Conservation (phyloP, 37 sponge, comb jelly and placozoan species). For the Cliona cf. orientalis region DNA sequence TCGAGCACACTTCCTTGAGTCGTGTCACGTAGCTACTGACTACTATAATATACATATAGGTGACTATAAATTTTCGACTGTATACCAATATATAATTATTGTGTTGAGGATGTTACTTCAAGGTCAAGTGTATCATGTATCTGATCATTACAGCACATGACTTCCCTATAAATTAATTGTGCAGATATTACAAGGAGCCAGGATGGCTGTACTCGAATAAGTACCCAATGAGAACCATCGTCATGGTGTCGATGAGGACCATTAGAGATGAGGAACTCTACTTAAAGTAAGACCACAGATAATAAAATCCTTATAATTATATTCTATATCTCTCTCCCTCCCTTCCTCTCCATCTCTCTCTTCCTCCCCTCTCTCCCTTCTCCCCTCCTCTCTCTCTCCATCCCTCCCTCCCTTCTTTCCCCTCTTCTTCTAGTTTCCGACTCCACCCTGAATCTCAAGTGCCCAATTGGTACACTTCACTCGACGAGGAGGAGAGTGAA, state of each 20-base stretch:
- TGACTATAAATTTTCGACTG: too few species aligned
- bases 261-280: slow-evolving; percentile 60
- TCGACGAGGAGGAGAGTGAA: slow-evolving; percentile 25
- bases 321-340: not conserved
- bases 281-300: slow-evolving; percentile 46
- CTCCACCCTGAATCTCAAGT: slow-evolving; percentile 55
- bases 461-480: slow-evolving; percentile 37
- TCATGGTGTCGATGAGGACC: slow-evolving; percentile 48
- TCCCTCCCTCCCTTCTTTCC: too few species aligned
- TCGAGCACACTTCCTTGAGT: too few species aligned
- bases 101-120: too few species aligned
- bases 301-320: not conserved
- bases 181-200: slow-evolving; percentile 43
- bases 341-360: too few species aligned
- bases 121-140: not conserved
- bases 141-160: not conserved
- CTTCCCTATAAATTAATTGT: not conserved
- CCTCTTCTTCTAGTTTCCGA: slow-evolving; percentile 56
- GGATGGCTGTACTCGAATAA: slow-evolving; percentile 5
- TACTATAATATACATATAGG: too few species aligned
- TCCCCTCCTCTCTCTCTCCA: too few species aligned
- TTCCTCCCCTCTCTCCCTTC: not conserved
- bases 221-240: slow-evolving; percentile 36
- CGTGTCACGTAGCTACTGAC: too few species aligned
- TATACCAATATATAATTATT: too few species aligned